These are phyloP conservation scores for Narcine bancroftii DNA, from an alignment of 2,113 vertebrate genomes.

Conservation along the genomic window DNA sequence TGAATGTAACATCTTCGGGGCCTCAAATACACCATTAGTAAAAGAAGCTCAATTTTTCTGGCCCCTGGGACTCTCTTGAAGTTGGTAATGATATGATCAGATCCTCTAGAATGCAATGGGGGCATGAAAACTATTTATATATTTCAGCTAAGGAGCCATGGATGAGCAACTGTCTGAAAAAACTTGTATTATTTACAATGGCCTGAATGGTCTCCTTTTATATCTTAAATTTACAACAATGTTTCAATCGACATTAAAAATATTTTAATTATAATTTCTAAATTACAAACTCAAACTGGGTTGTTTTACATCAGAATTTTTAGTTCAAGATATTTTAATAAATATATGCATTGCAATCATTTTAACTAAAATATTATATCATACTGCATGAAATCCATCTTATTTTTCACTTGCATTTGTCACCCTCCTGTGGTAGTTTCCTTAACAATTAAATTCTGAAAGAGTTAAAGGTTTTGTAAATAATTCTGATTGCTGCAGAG, in stretches of 20 bases:
- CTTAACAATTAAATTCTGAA: slow-evolving; percentile 10
- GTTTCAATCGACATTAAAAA: not conserved
- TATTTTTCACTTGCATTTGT: slow-evolving; percentile 3
- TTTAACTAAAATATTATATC: not conserved
- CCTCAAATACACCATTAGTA: not conserved
- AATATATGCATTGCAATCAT: not conserved
- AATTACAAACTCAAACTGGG: not conserved
- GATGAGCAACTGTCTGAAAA: not conserved
- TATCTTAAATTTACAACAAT: too few relatives aligned
- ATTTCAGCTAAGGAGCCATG: not conserved
- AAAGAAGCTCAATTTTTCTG: not conserved
- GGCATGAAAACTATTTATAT: not conserved
- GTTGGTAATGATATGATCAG: not conserved
- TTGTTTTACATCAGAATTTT: not conserved
- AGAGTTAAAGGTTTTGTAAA: slow-evolving; percentile 36
- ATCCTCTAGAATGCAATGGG: not conserved
- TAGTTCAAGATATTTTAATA: not conserved
- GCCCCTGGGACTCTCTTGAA: not conserved
- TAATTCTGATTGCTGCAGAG: not conserved
- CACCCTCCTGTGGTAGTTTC: slow-evolving; percentile 13
- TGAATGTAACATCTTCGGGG: not conserved
- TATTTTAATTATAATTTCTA: not conserved
- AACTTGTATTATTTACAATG: not conserved
- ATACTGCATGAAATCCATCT: not conserved
- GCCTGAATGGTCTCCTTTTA: too few relatives aligned